Evolutionary conservation across 2,888 invertebrate genomes (phyloP).

Genomic region (Philonicus albiceps): DNA sequence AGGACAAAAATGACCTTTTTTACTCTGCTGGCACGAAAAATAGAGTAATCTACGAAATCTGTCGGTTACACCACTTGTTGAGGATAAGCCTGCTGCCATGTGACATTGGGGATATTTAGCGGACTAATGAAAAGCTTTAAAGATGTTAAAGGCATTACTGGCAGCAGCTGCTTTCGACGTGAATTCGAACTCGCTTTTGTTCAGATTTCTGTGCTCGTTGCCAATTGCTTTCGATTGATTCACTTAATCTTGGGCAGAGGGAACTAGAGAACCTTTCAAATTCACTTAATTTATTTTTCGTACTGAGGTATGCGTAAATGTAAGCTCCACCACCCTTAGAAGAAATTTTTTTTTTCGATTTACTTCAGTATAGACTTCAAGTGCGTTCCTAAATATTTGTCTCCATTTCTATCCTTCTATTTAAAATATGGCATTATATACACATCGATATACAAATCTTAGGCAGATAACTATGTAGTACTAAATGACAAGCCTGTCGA

Average conservation of each 20-base stretch:
- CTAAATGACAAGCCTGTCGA: too few relatives aligned
- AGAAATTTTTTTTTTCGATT: neutral
- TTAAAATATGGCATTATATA: neutral
- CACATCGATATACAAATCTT: too few relatives aligned
- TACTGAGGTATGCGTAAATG: neutral
- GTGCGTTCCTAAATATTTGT: neutral
- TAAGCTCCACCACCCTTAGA: neutral
- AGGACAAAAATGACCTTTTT: constrained; percentile 11
- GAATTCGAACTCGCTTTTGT: neutral
- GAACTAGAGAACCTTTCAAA: neutral
- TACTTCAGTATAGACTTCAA: neutral
- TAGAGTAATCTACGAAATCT: neutral
- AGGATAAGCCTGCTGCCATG: neutral
- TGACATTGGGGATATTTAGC: neutral
- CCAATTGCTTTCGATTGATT: neutral
- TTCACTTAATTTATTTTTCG: neutral
- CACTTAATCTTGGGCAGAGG: neutral
- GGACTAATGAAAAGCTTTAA: neutral
- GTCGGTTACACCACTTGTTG: constrained; percentile 32
- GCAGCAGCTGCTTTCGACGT: neutral
- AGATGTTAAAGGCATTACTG: constrained; percentile 13
- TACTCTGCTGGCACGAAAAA: neutral
- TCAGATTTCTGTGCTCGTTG: neutral
- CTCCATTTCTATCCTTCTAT: neutral
- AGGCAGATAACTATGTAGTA: too few relatives aligned